A percentile compares a stretch with the other conserved stretches of the same genome.
These are phyloP conservation scores for Cosmia trapezina DNA, from an alignment of 2,888 invertebrate genomes.

Conservation along the genomic window DNA sequence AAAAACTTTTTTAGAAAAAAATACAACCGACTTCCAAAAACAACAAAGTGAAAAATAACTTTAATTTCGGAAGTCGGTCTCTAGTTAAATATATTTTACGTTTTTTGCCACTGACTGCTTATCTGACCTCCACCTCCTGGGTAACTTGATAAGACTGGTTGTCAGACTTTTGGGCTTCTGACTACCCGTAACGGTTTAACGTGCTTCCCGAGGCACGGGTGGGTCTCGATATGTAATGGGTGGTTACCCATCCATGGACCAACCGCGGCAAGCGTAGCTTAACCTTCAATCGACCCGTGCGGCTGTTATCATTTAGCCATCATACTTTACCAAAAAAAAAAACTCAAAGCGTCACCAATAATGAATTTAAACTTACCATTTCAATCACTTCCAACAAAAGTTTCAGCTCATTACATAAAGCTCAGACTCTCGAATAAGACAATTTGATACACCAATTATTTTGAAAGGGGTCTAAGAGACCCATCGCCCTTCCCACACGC, in stretches of 20 bases:
- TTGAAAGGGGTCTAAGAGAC: conserved; percentile 54
- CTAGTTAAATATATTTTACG: too few species aligned
- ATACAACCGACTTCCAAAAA: too few species aligned
- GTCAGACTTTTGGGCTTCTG: too few species aligned
- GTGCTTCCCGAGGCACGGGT: background rate
- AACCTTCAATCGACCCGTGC: background rate
- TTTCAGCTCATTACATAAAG: conserved; percentile 41
- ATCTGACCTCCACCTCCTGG: too few species aligned
- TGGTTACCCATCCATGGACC: background rate
- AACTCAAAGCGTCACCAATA: background rate
- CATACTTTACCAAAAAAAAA: background rate
- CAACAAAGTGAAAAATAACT: too few species aligned
- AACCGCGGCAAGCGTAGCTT: background rate
- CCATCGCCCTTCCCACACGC: conserved; percentile 52
- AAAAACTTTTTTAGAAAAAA: too few species aligned
- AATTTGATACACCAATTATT: conserved; percentile 62
- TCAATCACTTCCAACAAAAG: conserved; percentile 40
- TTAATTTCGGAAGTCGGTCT: too few species aligned
- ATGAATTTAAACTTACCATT: conserved; percentile 19
- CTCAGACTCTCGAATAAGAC: conserved; percentile 44
- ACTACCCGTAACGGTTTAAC: too few species aligned
- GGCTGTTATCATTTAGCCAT: background rate
- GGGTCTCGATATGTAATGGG: too few species aligned
- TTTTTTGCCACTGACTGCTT: too few species aligned
- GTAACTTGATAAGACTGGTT: too few species aligned